Evolutionary conservation across 2,797 vertebrate species (phyloP).

Genomic region (Ptychobarbus kaznakovi): DNA sequence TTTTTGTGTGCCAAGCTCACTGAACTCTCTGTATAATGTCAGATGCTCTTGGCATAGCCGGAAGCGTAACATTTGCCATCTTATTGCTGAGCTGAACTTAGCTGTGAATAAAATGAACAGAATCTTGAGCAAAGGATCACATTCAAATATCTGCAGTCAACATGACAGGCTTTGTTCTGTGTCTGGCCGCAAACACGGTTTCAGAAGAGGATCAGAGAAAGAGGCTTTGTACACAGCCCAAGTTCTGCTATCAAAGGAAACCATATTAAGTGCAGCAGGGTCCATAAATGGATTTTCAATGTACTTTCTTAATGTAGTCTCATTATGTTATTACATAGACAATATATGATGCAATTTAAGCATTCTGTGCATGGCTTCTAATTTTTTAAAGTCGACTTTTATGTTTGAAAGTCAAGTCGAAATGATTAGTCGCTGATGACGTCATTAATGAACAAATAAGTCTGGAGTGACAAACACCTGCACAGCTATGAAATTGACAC

Average conservation of each 20-base stretch:
- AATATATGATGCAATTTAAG: background rate
- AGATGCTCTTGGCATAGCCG: background rate
- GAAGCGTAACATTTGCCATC: background rate
- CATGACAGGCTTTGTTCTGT: conserved; percentile 30
- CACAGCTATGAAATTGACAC: no score
- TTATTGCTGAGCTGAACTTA: background rate
- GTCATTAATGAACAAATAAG: no score
- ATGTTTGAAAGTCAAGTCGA: no score
- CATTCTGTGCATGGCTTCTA: background rate
- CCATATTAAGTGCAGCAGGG: conserved; percentile 3
- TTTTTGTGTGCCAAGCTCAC: background rate
- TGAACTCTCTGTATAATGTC: background rate
- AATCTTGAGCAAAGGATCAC: conserved; percentile 8
- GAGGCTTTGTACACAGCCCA: conserved; percentile 7
- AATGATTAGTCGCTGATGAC: no score
- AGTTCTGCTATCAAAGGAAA: background rate
- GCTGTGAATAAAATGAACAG: conserved; percentile 10
- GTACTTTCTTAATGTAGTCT: conserved; percentile 19
- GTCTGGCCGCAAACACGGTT: background rate
- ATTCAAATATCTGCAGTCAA: conserved; percentile 15
- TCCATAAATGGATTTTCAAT: conserved; percentile 9
- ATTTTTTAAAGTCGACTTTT: no score
- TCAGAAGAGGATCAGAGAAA: conserved; percentile 6
- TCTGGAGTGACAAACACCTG: no score
- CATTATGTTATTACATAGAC: background rate